Conservation (phyloP, 1,140 invertebrate species). For the Chrysopa pallens region DNA sequence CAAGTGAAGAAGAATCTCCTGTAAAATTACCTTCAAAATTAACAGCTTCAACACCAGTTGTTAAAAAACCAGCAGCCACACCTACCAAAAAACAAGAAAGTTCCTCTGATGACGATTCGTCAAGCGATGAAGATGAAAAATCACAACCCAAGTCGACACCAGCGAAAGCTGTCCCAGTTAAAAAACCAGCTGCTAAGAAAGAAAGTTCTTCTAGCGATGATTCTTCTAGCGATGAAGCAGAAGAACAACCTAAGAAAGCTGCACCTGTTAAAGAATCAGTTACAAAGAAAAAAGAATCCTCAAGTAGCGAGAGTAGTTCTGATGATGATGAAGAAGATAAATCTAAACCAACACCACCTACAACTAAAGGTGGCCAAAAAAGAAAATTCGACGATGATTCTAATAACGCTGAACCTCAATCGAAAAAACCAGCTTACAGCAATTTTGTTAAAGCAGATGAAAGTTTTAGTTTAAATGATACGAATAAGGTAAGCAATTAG, state of each 20-base stretch:
- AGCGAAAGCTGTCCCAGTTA: conserved; percentile 3
- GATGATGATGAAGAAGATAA: conserved; percentile 17
- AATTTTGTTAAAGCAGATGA: conserved; percentile 35
- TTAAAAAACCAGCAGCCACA: not conserved
- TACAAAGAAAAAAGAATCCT: conserved; percentile 7
- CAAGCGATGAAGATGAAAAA: conserved; percentile 6
- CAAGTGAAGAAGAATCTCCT: conserved; percentile 9
- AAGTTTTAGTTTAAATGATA: conserved; percentile 15
- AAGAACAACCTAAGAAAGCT: conserved; percentile 3
- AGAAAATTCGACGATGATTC: conserved; percentile 17
- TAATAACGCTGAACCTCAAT: conserved; percentile 16
- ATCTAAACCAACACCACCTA: conserved; percentile 13
- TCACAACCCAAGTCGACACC: too few species aligned
- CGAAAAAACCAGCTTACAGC: conserved; percentile 25
- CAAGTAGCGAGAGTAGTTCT: conserved; percentile 18
- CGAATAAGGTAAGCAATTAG: conserved; percentile 16
- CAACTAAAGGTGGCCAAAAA: conserved; percentile 20
- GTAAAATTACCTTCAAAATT: conserved; percentile 4
- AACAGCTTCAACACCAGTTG: conserved; percentile 1
- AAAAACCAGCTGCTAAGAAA: conserved; percentile 6
- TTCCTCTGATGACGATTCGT: conserved; percentile 12
- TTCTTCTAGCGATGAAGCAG: conserved; percentile 12
- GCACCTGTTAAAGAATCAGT: not conserved
- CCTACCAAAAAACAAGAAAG: conserved; percentile 6
- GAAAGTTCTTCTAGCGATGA: conserved; percentile 15